A percentile compares a stretch with the other conserved stretches of the same genome.
Conservation (phyloP, 2,888 invertebrate genomes). For the Acronicta aceris region DNA sequence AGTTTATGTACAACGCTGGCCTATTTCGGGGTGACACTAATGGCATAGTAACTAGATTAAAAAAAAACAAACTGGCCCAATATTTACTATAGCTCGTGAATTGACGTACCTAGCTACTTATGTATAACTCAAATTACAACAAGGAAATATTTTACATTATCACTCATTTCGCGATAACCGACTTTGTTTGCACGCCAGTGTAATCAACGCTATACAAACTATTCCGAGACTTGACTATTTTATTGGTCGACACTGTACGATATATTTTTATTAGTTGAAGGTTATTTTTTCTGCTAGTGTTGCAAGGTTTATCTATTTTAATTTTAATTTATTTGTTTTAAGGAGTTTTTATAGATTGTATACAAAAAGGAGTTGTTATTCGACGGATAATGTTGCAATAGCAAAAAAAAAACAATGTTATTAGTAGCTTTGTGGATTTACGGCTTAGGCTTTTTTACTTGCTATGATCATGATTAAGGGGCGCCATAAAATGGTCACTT, state of each 20-base stretch:
- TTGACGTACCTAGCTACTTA: background rate
- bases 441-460: too few relatives aligned
- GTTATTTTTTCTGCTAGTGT: constrained; percentile 42
- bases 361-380: constrained; percentile 11
- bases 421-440: background rate
- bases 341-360: constrained; percentile 24
- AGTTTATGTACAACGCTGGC: too few relatives aligned
- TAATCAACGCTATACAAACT: constrained; percentile 43
- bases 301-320: constrained; percentile 41
- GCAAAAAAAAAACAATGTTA: background rate
- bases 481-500: too few relatives aligned
- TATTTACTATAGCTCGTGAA: constrained; percentile 30
- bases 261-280: constrained; percentile 40
- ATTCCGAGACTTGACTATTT: constrained; percentile 40
- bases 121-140: constrained; percentile 23
- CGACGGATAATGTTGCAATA: background rate
- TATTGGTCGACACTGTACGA: constrained; percentile 41
- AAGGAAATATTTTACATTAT: constrained; percentile 43
- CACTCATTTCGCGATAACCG: constrained; percentile 38
- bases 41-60: constrained; percentile 2
- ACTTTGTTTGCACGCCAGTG: constrained; percentile 36
- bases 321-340: constrained; percentile 43
- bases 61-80: constrained; percentile 3
- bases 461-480: too few relatives aligned
- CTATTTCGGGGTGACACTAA: too few relatives aligned